phyloP scores from a whole-genome alignment of 2,113 vertebrate species.

The Chlorodrepanis virens region DNA sequence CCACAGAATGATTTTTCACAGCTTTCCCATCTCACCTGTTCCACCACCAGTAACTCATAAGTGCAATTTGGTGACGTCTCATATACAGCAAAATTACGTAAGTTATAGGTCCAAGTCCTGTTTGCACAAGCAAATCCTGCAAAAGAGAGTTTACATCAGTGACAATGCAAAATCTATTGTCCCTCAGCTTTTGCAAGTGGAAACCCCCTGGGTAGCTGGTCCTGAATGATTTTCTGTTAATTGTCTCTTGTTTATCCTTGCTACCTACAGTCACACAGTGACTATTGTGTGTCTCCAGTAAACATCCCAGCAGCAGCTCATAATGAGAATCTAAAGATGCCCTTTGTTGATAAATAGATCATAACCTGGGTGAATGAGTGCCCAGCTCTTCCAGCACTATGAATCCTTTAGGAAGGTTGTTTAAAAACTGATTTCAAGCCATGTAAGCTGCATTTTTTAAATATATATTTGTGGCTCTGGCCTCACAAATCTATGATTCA shows the following conservation, averaged over 20 bases:
- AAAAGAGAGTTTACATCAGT: background rate
- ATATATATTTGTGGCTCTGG: conserved; percentile 62
- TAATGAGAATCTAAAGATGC: background rate
- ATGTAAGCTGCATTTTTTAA: conserved; percentile 53
- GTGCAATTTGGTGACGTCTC: background rate
- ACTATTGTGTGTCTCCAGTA: background rate
- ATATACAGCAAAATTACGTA: background rate
- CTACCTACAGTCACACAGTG: background rate
- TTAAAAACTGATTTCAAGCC: conserved; percentile 23
- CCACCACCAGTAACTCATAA: background rate
- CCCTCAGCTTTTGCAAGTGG: background rate
- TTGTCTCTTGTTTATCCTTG: background rate
- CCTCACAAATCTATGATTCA: conserved; percentile 79
- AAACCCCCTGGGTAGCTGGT: background rate
- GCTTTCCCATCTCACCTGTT: background rate
- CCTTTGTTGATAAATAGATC: background rate
- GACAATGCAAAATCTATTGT: background rate
- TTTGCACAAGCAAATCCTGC: conserved; percentile 13
- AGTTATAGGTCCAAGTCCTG: background rate
- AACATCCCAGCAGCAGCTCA: background rate
- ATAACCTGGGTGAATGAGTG: background rate
- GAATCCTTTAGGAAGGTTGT: background rate
- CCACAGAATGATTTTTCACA: background rate
- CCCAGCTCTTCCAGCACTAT: background rate
- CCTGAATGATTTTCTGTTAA: background rate